Conservation (phyloP, 2,797 vertebrate species). For the Bucorvus abyssinicus region DNA sequence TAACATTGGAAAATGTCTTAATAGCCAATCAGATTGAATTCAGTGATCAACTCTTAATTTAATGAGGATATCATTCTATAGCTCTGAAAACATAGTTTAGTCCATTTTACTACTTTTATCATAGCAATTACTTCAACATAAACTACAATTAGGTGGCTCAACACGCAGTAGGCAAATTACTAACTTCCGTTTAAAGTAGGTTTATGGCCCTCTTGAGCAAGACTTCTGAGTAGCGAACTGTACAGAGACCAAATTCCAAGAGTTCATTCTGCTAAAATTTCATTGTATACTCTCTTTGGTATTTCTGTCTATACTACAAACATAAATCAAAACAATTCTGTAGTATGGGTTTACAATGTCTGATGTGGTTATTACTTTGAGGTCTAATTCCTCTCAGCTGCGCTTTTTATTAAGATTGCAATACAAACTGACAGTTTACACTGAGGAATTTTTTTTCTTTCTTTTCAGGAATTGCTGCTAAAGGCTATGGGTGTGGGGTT, state of each 20-base stretch:
- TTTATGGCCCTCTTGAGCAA: conserved; percentile 69
- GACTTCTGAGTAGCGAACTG: conserved; percentile 40
- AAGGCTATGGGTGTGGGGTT: neutral
- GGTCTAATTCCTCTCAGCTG: conserved; percentile 20
- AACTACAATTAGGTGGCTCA: conserved; percentile 77
- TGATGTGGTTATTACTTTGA: conserved; percentile 60
- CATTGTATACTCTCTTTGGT: conserved; percentile 30
- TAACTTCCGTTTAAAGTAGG: conserved; percentile 65
- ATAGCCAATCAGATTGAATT: conserved; percentile 41
- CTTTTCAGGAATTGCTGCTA: conserved; percentile 40
- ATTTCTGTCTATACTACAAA: conserved; percentile 41
- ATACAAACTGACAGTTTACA: conserved; percentile 53
- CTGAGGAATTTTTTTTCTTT: conserved; percentile 4
- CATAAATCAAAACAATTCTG: conserved; percentile 71
- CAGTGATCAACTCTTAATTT: conserved; percentile 48
- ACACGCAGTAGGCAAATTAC: conserved; percentile 71
- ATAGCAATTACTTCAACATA: conserved; percentile 69
- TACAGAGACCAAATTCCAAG: conserved; percentile 34
- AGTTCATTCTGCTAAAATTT: conserved; percentile 39
- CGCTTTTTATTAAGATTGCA: conserved; percentile 48
- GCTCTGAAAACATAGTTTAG: conserved; percentile 49
- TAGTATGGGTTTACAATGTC: conserved; percentile 51
- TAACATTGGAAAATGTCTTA: conserved; percentile 26
- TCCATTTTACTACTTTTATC: conserved; percentile 48
- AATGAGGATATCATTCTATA: conserved; percentile 11